phyloP scores from a whole-genome alignment of 1,140 invertebrate species.

The Philotrypesis tridentata region DNA sequence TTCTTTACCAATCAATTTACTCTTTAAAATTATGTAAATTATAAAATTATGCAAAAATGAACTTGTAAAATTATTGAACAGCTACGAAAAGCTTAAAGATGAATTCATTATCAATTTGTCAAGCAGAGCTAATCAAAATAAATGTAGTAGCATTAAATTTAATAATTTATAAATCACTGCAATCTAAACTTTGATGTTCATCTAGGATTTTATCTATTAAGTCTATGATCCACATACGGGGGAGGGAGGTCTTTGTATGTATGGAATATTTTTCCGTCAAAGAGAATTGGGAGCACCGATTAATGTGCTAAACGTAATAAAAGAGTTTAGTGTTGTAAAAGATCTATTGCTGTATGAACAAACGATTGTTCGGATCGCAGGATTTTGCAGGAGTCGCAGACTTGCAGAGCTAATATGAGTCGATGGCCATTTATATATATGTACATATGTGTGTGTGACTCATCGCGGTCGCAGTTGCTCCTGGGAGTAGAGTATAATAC shows the following conservation, averaged over 20 bases:
- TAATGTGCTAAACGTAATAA: slow-evolving; percentile 48
- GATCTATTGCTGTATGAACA: background rate
- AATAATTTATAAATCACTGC: no score
- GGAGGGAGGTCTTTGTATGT: background rate
- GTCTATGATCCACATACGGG: background rate
- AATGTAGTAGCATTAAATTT: no score
- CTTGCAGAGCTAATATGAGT: background rate
- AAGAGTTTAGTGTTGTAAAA: no score
- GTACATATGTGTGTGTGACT: background rate
- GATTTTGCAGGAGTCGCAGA: slow-evolving; percentile 25
- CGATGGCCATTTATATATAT: background rate
- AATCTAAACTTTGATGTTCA: no score
- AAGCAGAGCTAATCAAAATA: no score
- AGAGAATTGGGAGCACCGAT: background rate
- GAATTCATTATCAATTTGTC: no score
- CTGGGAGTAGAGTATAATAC: background rate
- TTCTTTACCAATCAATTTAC: no score
- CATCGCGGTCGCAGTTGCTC: background rate
- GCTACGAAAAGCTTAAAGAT: no score
- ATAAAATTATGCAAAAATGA: no score
- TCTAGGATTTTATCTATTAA: background rate
- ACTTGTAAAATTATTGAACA: no score
- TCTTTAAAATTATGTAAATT: no score
- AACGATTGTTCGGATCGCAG: no score
- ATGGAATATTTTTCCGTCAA: slow-evolving; percentile 30